Percentiles rank a stretch among this genome's conserved stretches.
Evolutionary conservation across 2,888 invertebrate species (phyloP).

Genomic region (Brassicogethes aeneus): DNA sequence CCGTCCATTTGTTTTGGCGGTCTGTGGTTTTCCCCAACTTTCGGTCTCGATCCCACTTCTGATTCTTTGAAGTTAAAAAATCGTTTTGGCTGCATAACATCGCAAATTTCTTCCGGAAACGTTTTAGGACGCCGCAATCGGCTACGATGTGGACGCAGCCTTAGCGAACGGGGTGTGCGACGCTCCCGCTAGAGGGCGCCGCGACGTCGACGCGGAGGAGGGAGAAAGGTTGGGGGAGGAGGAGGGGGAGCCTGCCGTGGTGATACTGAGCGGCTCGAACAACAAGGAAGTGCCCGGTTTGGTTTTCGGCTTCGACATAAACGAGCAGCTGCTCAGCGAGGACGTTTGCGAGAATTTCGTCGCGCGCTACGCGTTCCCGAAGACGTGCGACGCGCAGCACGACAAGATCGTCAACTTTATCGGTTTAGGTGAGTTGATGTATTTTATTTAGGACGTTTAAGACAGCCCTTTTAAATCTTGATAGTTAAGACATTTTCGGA

Average conservation of each 20-base stretch:
- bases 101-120: too few species aligned
- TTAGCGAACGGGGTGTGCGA: background rate
- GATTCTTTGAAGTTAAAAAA: background rate
- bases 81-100: too few species aligned
- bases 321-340: conserved; percentile 58
- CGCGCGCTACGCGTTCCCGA: conserved; percentile 40
- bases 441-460: conserved; percentile 6
- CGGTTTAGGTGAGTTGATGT: conserved; percentile 50
- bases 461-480: too few species aligned
- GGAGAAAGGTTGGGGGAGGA: conserved; percentile 4
- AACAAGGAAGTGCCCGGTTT: conserved; percentile 53
- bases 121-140: too few species aligned
- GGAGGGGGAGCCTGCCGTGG: conserved; percentile 52
- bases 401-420: conserved; percentile 56
- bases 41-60: too few species aligned
- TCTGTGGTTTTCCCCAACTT: too few species aligned
- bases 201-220: background rate
- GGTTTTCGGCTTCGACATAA: conserved; percentile 74
- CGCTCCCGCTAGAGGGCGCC: background rate
- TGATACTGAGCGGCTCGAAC: conserved; percentile 55
- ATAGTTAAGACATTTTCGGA: too few species aligned
- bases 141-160: too few species aligned
- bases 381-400: conserved; percentile 36
- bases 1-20: too few species aligned
- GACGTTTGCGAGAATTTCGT: conserved; percentile 39